Conservation (phyloP, 2,888 invertebrate genomes). For the Lysandra bellargus region DNA sequence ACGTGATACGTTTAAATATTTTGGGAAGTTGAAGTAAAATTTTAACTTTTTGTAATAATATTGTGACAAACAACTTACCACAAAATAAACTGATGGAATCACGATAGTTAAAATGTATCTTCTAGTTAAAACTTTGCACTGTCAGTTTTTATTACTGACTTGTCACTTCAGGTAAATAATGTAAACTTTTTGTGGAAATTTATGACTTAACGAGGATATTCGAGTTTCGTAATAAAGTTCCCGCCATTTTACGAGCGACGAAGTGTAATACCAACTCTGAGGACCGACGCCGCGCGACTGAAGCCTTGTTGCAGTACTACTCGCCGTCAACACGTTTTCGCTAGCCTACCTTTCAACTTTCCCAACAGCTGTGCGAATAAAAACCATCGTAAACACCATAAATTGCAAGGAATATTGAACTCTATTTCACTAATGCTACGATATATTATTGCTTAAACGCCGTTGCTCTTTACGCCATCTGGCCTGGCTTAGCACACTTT, state of each 20-base stretch:
- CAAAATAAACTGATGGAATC: not conserved
- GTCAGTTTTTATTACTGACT: not conserved
- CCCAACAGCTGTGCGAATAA: slow-evolving; percentile 44
- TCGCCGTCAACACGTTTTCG: slow-evolving; percentile 61
- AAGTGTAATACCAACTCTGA: slow-evolving; percentile 55
- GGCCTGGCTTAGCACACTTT: slow-evolving; percentile 30
- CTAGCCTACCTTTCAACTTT: slow-evolving; percentile 75
- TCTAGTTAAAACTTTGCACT: slow-evolving; percentile 12
- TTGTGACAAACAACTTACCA: not conserved
- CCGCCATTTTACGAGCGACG: slow-evolving; percentile 57
- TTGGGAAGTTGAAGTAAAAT: too few relatives aligned
- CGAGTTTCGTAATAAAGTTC: slow-evolving; percentile 70
- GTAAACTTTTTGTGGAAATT: not conserved
- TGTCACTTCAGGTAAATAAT: not conserved
- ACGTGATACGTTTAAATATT: too few relatives aligned
- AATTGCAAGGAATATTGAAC: slow-evolving; percentile 33
- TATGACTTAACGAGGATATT: slow-evolving; percentile 48
- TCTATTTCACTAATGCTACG: not conserved
- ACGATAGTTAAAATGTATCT: not conserved
- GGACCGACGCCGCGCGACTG: slow-evolving; percentile 73
- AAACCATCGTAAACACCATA: slow-evolving; percentile 44
- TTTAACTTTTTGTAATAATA: not conserved
- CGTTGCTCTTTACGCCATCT: slow-evolving; percentile 37
- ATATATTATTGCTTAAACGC: slow-evolving; percentile 41
- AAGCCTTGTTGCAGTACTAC: slow-evolving; percentile 62